Percentiles rank a stretch among this genome's conserved stretches.
phyloP scores from a whole-genome alignment of 2,888 invertebrate genomes.

The Gibbula magus region DNA sequence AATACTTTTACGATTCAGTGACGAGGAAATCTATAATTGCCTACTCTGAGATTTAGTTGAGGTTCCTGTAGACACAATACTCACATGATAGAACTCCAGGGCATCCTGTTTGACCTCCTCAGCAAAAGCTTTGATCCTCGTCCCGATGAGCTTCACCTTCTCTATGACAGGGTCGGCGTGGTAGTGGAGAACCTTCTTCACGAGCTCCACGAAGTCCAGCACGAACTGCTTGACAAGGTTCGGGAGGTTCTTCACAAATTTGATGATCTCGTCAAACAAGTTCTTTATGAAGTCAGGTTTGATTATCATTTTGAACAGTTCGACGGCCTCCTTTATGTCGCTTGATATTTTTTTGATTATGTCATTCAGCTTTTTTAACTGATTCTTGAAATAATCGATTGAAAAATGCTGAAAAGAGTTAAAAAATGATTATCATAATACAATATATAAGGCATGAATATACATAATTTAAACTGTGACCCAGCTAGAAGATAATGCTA shows the following conservation, averaged over 20 bases:
- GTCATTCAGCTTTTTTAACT: not conserved
- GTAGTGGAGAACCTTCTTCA: conserved; percentile 17
- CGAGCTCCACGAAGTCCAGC: conserved; percentile 10
- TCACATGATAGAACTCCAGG: conserved; percentile 29
- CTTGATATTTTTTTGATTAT: not conserved
- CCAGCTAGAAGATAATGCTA: too few species aligned
- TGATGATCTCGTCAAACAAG: not conserved
- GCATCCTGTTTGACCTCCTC: conserved; percentile 27
- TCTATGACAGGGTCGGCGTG: conserved; percentile 22
- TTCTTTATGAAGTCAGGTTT: not conserved
- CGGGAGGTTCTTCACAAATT: conserved; percentile 25
- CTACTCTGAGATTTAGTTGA: too few species aligned
- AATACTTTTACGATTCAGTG: too few species aligned
- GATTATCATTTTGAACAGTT: not conserved
- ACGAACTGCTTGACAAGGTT: not conserved
- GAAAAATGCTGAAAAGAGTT: conserved; percentile 18
- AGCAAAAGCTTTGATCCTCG: conserved; percentile 15
- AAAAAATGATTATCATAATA: too few species aligned
- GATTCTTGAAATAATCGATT: not conserved
- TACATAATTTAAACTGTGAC: too few species aligned
- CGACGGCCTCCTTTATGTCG: not conserved
- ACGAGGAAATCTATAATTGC: too few species aligned
- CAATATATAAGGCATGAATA: too few species aligned
- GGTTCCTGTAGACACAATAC: too few species aligned
- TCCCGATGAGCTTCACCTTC: conserved; percentile 19